Conservation (phyloP, 2,797 vertebrate species). For the Anomalospiza imberbis region DNA sequence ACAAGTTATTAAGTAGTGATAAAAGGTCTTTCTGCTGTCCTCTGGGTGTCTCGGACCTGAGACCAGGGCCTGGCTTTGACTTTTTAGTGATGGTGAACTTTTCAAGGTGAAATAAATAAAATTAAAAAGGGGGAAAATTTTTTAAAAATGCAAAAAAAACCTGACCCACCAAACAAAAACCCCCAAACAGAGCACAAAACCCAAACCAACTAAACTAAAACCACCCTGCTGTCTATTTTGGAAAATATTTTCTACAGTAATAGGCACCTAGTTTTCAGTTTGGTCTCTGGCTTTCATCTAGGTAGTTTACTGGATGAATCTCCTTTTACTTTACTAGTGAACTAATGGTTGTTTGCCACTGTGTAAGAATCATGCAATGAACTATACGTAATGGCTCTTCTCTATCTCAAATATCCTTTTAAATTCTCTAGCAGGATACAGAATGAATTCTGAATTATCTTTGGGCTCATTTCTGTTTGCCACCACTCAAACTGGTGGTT, state of each 20-base stretch:
- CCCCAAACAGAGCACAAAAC: not conserved
- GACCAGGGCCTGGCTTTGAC: not conserved
- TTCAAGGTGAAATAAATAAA: not conserved
- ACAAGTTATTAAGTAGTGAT: not conserved
- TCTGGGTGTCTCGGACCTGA: not conserved
- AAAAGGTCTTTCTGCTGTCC: not conserved
- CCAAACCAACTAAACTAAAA: not conserved
- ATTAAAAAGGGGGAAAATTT: accelerated
- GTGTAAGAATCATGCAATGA: not conserved
- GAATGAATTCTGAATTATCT: not conserved
- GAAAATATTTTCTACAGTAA: not conserved
- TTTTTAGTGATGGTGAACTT: not conserved
- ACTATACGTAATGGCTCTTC: accelerated
- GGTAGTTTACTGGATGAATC: not conserved
- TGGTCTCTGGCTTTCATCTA: not conserved
- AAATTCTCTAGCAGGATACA: not conserved
- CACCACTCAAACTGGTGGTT: not conserved
- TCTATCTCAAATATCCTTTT: not conserved
- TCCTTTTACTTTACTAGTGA: not conserved
- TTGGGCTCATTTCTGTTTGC: not conserved
- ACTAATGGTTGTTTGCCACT: not conserved
- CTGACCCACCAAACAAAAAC: accelerated
- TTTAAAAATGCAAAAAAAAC: not conserved
- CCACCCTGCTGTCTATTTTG: not conserved
- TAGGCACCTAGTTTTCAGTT: not conserved